Evolutionary conservation across 2,797 vertebrate species (phyloP), one percentile per base, ranked within the genome.

Genomic region (Antrozous pallidus): DNA sequence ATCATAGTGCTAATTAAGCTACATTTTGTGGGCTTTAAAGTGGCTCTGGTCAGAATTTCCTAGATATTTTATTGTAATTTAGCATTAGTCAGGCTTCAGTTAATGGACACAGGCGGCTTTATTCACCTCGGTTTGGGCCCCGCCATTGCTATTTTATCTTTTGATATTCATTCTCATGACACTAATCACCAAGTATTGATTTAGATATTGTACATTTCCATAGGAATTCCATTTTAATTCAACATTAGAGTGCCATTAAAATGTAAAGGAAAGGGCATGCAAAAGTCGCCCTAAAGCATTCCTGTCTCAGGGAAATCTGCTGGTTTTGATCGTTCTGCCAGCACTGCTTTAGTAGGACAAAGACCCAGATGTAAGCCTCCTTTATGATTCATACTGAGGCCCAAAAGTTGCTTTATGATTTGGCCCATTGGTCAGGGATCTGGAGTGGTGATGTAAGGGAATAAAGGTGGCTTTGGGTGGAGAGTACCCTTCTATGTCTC

Each of bases 171-270:
- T 97, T 97, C 97, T 96, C 51, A 40, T 97, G 88, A 97, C 97
- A 96, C 95, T 97, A 96, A 97, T 97, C 96, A 85, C 95, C 58
- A 86, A 91, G 88, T 98, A 98, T 98, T 95, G 96, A 97, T 98
- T 97, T 95, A 95, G 93, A 94, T 92, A 94, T 95, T 96, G 90
- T 56, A 91, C 65, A 88, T 97, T 96, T 96, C 93, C 88, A 88
- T 88, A 87, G 95, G 93, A 95, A 97, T 95, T 96, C 94, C 93
- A 97, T 97, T 98, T 97, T 98, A 98, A 97, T 97, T 97, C 96
- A 97, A 16, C 81, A 90, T 95, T 96, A 97, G 95, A 33, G 69
- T 78, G 90, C 73, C 78, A 97, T 97, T 97, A 97, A 97, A 97
- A 96, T 78, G 75, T 93, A 97, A 97, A 97, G 78, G 42, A 83